Percentiles rank a stretch among this genome's conserved stretches.
These are phyloP conservation scores for Chionomys nivalis DNA, from an alignment of 2,113 vertebrate species.

Conservation along the genomic window DNA sequence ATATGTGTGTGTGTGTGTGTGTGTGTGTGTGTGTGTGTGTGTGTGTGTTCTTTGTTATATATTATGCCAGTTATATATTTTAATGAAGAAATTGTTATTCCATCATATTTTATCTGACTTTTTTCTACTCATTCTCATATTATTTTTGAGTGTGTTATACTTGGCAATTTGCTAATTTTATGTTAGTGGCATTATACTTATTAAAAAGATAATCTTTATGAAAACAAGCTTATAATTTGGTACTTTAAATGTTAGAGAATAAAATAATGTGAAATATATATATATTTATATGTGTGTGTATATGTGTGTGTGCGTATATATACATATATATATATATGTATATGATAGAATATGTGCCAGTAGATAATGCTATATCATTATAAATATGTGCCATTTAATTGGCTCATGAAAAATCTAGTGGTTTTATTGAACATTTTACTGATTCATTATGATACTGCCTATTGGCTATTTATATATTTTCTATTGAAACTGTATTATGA, in stretches of 20 bases:
- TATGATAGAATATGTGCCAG: neutral
- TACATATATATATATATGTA: neutral
- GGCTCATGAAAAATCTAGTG: neutral
- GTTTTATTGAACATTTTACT: neutral
- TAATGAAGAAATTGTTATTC: constrained; percentile 9
- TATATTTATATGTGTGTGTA: too few species aligned
- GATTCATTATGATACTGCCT: neutral
- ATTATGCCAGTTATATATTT: constrained; percentile 47
- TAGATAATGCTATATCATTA: neutral
- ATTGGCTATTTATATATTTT: neutral
- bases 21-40: too few species aligned
- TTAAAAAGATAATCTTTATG: neutral
- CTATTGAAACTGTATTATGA: neutral
- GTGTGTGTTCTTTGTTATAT: neutral
- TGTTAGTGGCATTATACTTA: neutral
- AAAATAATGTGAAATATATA: neutral
- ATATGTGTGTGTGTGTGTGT: too few species aligned
- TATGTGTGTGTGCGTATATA: neutral
- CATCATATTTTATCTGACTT: neutral
- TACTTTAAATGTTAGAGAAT: neutral
- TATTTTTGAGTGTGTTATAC: neutral
- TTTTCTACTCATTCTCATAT: neutral
- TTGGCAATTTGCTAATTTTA: neutral
- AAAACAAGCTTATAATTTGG: neutral
- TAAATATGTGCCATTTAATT: neutral